Conservation (phyloP, 64 coral and sea anemone species). For the Stylophora pistillata region DNA sequence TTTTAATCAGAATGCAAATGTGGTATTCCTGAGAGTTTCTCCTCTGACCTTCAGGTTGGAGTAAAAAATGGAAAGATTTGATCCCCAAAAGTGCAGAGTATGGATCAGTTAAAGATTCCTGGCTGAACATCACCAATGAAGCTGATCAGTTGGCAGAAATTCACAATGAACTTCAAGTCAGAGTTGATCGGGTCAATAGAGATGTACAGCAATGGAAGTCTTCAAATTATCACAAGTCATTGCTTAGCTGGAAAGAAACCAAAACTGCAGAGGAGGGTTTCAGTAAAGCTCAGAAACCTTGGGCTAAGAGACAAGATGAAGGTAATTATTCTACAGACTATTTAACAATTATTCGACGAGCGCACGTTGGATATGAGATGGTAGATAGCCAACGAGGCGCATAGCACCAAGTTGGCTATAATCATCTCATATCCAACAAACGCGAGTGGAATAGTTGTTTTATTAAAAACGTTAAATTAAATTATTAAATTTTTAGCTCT, state of each 20-base stretch:
- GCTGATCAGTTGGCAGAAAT: conserved; percentile 82
- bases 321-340: conserved; percentile 8
- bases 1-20: background rate
- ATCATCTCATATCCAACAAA: too few relatives aligned
- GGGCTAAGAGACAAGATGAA: conserved; percentile 71
- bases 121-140: conserved; percentile 71
- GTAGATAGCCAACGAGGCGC: too few relatives aligned
- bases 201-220: conserved; percentile 79
- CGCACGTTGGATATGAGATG: too few relatives aligned
- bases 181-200: conserved; percentile 63
- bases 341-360: too few relatives aligned
- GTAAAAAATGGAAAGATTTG: conserved; percentile 87
- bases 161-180: conserved; percentile 72
- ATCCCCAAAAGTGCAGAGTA: conserved; percentile 79
- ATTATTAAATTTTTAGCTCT: too few relatives aligned
- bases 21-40: background rate
- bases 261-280: conserved; percentile 89
- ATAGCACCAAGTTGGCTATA: too few relatives aligned
- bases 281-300: conserved; percentile 89
- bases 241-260: conserved; percentile 92
- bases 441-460: too few relatives aligned
- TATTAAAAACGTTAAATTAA: too few relatives aligned
- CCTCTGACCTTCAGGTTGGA: conserved; percentile 72
- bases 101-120: conserved; percentile 70
- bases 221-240: conserved; percentile 87